A percentile compares a stretch with the other conserved stretches of the same genome.
Conservation (phyloP, 2,113 vertebrate species). For the Vanacampus margaritifer region DNA sequence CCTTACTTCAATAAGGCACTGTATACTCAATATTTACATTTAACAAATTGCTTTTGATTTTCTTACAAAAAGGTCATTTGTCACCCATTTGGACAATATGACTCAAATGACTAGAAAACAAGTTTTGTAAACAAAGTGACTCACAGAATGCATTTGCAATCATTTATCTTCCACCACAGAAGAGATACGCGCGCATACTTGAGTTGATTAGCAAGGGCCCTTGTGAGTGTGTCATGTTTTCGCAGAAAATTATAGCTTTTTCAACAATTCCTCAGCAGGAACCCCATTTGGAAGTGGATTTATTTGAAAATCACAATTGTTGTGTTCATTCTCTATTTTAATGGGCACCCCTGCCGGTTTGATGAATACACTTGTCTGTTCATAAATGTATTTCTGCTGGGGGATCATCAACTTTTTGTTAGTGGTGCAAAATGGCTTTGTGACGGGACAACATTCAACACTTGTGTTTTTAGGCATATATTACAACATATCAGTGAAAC, state of each 20-base stretch:
- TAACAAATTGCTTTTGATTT: not conserved
- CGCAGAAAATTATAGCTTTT: slow-evolving; percentile 79
- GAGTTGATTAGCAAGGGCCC: slow-evolving; percentile 4
- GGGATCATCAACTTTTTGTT: slow-evolving; percentile 78
- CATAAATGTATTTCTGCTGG: slow-evolving; percentile 77
- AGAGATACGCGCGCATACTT: slow-evolving; percentile 15
- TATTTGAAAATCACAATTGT: slow-evolving; percentile 80
- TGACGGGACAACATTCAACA: slow-evolving; percentile 68
- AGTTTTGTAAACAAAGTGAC: not conserved
- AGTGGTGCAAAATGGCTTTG: slow-evolving; percentile 64
- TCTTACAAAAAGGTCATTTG: not conserved
- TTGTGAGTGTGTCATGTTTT: slow-evolving; percentile 64
- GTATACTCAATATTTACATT: not conserved
- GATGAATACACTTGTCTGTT: slow-evolving; percentile 75
- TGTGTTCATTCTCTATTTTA: slow-evolving; percentile 77
- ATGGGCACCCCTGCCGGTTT: slow-evolving; percentile 74
- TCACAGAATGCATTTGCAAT: slow-evolving; percentile 17
- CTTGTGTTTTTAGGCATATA: slow-evolving; percentile 55
- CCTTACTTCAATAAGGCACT: not conserved
- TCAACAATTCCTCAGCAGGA: slow-evolving; percentile 76
- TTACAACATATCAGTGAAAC: slow-evolving; percentile 61
- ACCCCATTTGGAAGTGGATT: slow-evolving; percentile 72
- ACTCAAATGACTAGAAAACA: not conserved
- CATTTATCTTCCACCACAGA: slow-evolving; percentile 27
- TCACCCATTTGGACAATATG: not conserved